These are phyloP conservation scores for Notothenia rossii DNA, from an alignment of 2,113 vertebrate species.

Conservation along the genomic window DNA sequence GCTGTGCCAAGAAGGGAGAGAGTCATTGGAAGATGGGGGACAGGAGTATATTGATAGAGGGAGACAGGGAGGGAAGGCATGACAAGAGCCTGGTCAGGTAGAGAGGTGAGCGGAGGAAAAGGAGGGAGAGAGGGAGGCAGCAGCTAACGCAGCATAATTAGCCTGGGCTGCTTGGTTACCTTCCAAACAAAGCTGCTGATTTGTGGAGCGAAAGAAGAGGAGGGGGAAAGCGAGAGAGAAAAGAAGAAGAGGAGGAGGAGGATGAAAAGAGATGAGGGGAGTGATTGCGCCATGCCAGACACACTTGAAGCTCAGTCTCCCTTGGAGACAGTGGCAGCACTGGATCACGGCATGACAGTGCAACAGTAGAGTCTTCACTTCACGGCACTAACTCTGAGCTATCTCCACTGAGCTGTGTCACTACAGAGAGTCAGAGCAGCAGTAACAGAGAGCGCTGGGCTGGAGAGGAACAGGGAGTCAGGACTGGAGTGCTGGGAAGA, in stretches of 20 bases:
- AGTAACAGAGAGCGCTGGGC: slow-evolving; percentile 22
- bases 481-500: slow-evolving; percentile 53
- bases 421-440: slow-evolving; percentile 44
- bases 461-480: slow-evolving; percentile 55
- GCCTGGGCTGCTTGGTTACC: slow-evolving; percentile 85
- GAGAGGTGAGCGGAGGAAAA: slow-evolving; percentile 38
- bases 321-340: slow-evolving; percentile 80
- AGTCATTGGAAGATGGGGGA: slow-evolving; percentile 35
- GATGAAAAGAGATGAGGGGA: slow-evolving; percentile 73
- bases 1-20: slow-evolving; percentile 56
- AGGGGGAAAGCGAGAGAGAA: slow-evolving; percentile 68
- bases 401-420: slow-evolving; percentile 58
- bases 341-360: slow-evolving; percentile 77
- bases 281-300: slow-evolving; percentile 82
- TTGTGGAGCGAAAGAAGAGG: slow-evolving; percentile 78
- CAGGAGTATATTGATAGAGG: slow-evolving; percentile 30
- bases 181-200: slow-evolving; percentile 87
- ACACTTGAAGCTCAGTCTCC: slow-evolving; percentile 85
- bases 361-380: slow-evolving; percentile 75
- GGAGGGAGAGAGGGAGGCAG: slow-evolving; percentile 57
- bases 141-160: slow-evolving; percentile 84
- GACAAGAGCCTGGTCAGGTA: slow-evolving; percentile 67
- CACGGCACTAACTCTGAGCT: slow-evolving; percentile 55
- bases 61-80: slow-evolving; percentile 24
- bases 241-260: slow-evolving; percentile 53